Conservation (phyloP, 2,113 vertebrate genomes). For the Zosterops pallidus region DNA sequence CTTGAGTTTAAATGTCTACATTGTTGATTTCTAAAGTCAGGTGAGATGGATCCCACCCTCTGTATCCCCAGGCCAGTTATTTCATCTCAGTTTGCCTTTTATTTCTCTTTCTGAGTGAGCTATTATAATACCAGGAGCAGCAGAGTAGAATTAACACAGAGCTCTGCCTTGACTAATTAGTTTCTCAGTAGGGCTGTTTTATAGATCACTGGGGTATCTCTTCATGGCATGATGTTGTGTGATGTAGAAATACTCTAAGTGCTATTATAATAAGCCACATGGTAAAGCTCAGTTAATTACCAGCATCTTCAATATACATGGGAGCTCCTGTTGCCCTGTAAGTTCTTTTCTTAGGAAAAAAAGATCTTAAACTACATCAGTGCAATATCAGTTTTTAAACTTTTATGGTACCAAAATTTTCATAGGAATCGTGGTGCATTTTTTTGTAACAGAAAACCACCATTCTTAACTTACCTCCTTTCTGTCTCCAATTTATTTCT, state of each 20-base stretch:
- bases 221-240: background rate
- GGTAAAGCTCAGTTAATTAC: background rate
- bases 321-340: background rate
- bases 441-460: background rate
- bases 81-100: conserved; percentile 22
- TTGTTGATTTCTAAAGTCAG: conserved; percentile 56
- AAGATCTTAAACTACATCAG: background rate
- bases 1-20: conserved; percentile 18
- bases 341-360: background rate
- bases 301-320: background rate
- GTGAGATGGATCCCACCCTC: conserved; percentile 57
- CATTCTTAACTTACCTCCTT: background rate
- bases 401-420: background rate
- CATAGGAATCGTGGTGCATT: background rate
- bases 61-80: conserved; percentile 10
- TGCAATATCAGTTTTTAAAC: background rate
- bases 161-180: conserved; percentile 29
- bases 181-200: conserved; percentile 13
- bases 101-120: conserved; percentile 12
- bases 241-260: background rate
- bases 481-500: background rate
- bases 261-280: background rate
- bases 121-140: background rate
- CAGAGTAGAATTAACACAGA: conserved; percentile 8
- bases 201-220: conserved; percentile 8